These are phyloP conservation scores for Palythoa caribaeorum DNA, from an alignment of 92 coral and sea anemone genomes.

Conservation along the genomic window DNA sequence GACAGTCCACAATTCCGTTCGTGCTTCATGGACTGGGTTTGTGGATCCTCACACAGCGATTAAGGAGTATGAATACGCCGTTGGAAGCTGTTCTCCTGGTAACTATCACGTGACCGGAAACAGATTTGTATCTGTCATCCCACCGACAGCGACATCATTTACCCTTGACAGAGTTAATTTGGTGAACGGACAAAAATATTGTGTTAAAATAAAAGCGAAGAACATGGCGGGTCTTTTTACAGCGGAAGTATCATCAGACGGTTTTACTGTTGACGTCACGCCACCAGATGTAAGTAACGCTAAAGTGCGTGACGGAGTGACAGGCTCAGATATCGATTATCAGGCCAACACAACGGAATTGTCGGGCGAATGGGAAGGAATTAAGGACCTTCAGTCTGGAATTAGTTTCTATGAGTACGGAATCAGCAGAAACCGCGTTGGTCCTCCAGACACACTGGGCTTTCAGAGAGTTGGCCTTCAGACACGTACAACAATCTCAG, in stretches of 20 bases:
- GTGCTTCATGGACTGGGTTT: constrained; percentile 85
- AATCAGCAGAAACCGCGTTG: constrained; percentile 80
- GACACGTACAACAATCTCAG: constrained; percentile 62
- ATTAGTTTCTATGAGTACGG: constrained; percentile 77
- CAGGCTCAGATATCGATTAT: constrained; percentile 81
- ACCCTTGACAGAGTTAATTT: constrained; percentile 61
- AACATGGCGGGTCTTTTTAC: constrained; percentile 87
- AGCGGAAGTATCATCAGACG: constrained; percentile 82
- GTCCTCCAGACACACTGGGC: constrained; percentile 70
- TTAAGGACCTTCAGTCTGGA: constrained; percentile 83
- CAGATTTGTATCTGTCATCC: constrained; percentile 65
- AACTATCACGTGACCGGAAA: constrained; percentile 91
- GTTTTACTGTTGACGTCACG: constrained; percentile 80
- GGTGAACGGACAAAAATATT: constrained; percentile 89
- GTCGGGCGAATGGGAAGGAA: constrained; percentile 88
- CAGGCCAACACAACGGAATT: constrained; percentile 75
- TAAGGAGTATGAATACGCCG: constrained; percentile 81
- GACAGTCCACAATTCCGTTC: constrained; percentile 58
- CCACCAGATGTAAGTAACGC: constrained; percentile 80
- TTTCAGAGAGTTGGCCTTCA: constrained; percentile 62
- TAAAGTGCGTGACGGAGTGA: constrained; percentile 81
- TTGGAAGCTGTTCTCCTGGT: constrained; percentile 83
- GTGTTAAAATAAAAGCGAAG: constrained; percentile 86
- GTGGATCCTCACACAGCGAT: constrained; percentile 70
- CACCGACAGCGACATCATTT: constrained; percentile 73